Percentiles rank a stretch among this genome's conserved stretches.
These are phyloP conservation scores for Pseudomyrmex sp. DNA, from an alignment of 1,140 invertebrate genomes.

Conservation along the genomic window DNA sequence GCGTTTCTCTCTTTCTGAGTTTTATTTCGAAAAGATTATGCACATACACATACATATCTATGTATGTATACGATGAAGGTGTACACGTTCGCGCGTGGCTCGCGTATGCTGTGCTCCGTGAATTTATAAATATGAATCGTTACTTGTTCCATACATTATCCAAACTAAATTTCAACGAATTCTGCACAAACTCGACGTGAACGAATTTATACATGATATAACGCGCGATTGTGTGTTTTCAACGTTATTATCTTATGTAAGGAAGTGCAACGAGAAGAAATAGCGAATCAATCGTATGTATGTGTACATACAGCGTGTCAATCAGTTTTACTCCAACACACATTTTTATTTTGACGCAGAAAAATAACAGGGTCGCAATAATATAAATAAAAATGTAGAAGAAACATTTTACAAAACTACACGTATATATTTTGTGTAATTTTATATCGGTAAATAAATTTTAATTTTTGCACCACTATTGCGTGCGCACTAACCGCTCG, in stretches of 20 bases:
- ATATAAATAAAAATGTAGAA: too few relatives aligned
- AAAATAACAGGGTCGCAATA: too few relatives aligned
- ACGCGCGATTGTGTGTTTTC: background rate
- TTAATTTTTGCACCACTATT: too few relatives aligned
- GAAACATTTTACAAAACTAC: too few relatives aligned
- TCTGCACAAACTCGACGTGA: background rate
- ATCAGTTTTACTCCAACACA: too few relatives aligned
- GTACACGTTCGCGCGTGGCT: too few relatives aligned
- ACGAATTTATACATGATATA: background rate
- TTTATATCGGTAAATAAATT: too few relatives aligned
- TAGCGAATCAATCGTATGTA: background rate
- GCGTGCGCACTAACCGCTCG: too few relatives aligned
- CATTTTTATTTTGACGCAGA: too few relatives aligned
- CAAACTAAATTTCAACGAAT: slow-evolving; percentile 8
- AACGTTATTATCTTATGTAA: background rate
- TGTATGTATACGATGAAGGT: too few relatives aligned
- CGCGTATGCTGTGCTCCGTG: background rate
- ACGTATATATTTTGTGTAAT: too few relatives aligned
- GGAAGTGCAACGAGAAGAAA: background rate
- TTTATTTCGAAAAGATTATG: slow-evolving; percentile 43
- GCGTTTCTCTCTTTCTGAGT: slow-evolving; percentile 35
- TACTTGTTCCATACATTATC: background rate
- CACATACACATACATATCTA: background rate
- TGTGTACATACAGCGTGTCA: too few relatives aligned
- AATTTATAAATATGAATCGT: slow-evolving; percentile 45